Percentiles rank a stretch among this genome's conserved stretches.
These are phyloP conservation scores for Hemiscyllium ocellatum DNA, from an alignment of 2,113 vertebrate genomes.

Conservation along the genomic window DNA sequence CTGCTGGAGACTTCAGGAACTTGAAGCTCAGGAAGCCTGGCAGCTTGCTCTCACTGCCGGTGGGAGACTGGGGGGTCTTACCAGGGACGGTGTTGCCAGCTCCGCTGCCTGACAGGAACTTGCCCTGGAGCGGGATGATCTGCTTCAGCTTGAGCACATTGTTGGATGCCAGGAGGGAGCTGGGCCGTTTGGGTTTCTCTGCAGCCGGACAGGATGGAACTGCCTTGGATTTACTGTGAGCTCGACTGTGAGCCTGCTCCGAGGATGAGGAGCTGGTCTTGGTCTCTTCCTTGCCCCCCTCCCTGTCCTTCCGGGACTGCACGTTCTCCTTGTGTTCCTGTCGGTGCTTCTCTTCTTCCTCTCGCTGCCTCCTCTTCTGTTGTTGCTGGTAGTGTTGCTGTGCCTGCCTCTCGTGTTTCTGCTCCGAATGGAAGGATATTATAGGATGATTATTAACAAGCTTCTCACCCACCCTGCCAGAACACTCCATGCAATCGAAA, in stretches of 20 bases:
- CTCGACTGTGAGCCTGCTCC: conserved; percentile 70
- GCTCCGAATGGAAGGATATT: conserved; percentile 36
- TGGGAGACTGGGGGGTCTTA: conserved; percentile 79
- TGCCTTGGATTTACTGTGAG: conserved; percentile 64
- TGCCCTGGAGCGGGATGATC: conserved; percentile 89
- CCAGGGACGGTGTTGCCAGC: conserved; percentile 24
- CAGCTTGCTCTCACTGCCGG: conserved; percentile 76
- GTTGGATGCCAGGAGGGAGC: conserved; percentile 86
- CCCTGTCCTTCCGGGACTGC: conserved; percentile 75
- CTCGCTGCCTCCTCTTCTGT: conserved; percentile 76
- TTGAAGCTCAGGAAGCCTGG: conserved; percentile 90
- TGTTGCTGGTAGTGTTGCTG: conserved; percentile 94
- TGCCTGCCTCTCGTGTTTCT: conserved; percentile 93
- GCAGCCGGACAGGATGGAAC: conserved; percentile 48
- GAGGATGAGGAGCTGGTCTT: conserved; percentile 51
- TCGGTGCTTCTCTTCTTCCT: conserved; percentile 76
- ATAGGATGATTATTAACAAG: too few species aligned
- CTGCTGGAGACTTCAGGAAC: conserved; percentile 87
- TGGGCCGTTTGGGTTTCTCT: conserved; percentile 87
- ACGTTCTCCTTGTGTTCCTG: conserved; percentile 80
- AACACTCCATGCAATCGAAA: not conserved
- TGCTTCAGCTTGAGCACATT: conserved; percentile 94
- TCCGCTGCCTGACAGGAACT: conserved; percentile 66
- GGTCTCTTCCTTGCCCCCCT: conserved; percentile 60
- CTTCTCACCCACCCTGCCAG: not conserved